These are phyloP conservation scores for Sinelater perroti DNA, from an alignment of 2,888 invertebrate genomes.

Conservation along the genomic window DNA sequence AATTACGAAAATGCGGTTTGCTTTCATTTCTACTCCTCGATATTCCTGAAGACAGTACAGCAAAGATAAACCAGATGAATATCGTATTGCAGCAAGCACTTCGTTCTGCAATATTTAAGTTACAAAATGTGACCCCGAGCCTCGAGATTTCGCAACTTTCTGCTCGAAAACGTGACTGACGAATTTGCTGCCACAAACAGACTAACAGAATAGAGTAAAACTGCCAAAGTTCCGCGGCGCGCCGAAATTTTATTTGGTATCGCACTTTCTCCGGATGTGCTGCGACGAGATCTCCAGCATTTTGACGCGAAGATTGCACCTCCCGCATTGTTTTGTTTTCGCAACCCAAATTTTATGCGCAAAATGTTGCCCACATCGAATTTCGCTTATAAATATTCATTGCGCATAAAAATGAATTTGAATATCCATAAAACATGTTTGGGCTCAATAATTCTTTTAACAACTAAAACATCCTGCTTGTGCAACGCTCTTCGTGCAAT, in stretches of 20 bases:
- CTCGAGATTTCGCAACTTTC: constrained; percentile 14
- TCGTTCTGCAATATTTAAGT: constrained; percentile 8
- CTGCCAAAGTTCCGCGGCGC: constrained; percentile 10
- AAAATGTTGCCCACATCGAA: too few relatives aligned
- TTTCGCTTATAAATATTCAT: too few relatives aligned
- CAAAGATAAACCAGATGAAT: too few relatives aligned
- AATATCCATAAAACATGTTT: too few relatives aligned
- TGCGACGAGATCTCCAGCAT: too few relatives aligned
- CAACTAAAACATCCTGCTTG: too few relatives aligned
- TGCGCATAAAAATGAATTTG: too few relatives aligned
- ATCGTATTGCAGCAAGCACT: constrained; percentile 6
- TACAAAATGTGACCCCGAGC: constrained; percentile 12
- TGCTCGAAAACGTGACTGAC: constrained; percentile 8
- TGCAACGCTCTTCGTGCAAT: too few relatives aligned
- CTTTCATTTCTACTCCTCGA: background rate
- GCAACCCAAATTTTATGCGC: too few relatives aligned
- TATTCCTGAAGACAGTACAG: background rate
- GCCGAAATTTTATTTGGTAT: constrained; percentile 4
- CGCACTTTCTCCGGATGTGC: constrained; percentile 1
- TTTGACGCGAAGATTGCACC: too few relatives aligned
- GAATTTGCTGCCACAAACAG: constrained; percentile 3
- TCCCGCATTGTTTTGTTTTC: too few relatives aligned
- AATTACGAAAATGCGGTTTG: background rate
- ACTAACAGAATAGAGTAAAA: constrained; percentile 12
- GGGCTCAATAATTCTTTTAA: too few relatives aligned